Evolutionary conservation across 2,797 vertebrate species (phyloP), one percentile per base, ranked within the genome.

Genomic region (Percopsis omiscomaycus): DNA sequence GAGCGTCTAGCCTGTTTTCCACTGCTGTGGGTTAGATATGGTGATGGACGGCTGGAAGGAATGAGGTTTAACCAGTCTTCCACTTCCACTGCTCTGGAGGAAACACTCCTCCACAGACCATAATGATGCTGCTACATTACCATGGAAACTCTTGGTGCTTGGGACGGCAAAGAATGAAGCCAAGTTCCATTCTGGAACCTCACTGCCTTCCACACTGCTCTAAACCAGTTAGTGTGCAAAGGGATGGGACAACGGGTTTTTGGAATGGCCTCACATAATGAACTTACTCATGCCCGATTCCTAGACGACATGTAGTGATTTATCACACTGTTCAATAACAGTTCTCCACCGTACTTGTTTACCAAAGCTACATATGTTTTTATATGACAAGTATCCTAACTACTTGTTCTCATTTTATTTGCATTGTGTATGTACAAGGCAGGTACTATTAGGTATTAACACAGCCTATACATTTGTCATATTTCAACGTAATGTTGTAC

Each of bases 331-430:
- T 90, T 89, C 88, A 90, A 88, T 86, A 89, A 78, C 81, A 81
- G 83, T 86, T 85, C 85, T 89, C 83, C 80, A 54, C 61, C 32
- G 28, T 32, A 68, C 89, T 90, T 90, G 92, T 94, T 94, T 94
- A 94, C 93, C 92, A 93, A 94, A 94, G 93, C 93, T 93, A 93
- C 91, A 89, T 93, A 91, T 94, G 22, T 95, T 95, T 94, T 94
- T 91, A 93, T 94, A 93, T 92, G 88, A 91, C 87, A 87, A 91
- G 90, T 91, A 88, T 81, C 81, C 71, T 92, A 91, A 90, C 86
- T 90, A 89, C 88, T 91, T 93, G 92, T 92, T 88, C 79, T 90
- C 92, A 91, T 91, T 92, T 92, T 83, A 76, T 91, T 87, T 86
- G 82, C 86, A 79, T 86, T 82, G 71, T 89, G 71, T 89, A 87